A percentile compares a stretch with the other conserved stretches of the same genome.
These are phyloP conservation scores for Sarotherodon lohbergeri DNA, from an alignment of 2,113 vertebrate species.

Conservation along the genomic window DNA sequence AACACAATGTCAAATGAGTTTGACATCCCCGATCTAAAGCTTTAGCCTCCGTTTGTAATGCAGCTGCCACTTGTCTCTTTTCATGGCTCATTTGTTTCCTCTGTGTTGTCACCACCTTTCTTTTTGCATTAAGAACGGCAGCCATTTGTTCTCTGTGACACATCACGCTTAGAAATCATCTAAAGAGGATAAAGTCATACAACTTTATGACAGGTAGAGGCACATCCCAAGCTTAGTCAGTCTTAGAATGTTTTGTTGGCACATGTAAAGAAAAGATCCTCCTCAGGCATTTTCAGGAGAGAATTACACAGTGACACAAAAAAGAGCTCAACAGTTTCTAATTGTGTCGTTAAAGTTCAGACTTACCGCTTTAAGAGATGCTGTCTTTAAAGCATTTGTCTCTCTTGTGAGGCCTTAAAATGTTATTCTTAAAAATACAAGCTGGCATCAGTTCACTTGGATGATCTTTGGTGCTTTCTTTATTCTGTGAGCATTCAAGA, in stretches of 20 bases:
- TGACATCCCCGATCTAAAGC: neutral
- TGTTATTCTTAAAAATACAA: neutral
- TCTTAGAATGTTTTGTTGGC: neutral
- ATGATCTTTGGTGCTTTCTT: neutral
- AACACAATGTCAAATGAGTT: neutral
- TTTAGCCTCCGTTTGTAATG: neutral
- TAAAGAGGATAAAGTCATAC: neutral
- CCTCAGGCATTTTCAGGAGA: neutral
- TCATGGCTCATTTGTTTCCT: neutral
- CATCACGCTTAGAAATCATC: neutral
- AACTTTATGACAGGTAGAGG: neutral
- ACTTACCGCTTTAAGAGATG: constrained; percentile 8
- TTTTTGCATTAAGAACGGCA: neutral
- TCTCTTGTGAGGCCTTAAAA: neutral
- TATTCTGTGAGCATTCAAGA: neutral
- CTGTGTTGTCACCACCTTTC: neutral
- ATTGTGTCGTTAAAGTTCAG: neutral
- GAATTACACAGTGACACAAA: neutral
- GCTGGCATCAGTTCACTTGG: neutral
- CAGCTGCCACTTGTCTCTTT: neutral
- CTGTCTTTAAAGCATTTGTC: neutral
- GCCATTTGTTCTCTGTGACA: neutral
- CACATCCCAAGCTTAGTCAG: neutral
- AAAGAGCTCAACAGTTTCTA: neutral
- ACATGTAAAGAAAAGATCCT: neutral